Conservation (phyloP, 2,888 invertebrate species). For the Uropetala carovei region DNA sequence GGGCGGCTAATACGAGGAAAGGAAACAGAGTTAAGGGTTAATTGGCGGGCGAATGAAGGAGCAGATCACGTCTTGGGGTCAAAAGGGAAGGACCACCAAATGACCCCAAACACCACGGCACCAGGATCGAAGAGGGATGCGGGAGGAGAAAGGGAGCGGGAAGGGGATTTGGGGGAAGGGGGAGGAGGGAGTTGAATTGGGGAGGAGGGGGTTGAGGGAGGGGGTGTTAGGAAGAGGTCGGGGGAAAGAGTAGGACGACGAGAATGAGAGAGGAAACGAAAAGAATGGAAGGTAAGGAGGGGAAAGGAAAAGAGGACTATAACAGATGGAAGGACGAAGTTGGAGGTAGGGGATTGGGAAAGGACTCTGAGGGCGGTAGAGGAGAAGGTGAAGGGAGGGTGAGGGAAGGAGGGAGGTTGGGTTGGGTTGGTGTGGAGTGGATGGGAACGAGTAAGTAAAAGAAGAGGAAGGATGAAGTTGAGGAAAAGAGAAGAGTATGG, state of each 20-base stretch:
- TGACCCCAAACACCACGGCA: not conserved
- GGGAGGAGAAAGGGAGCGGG: not conserved
- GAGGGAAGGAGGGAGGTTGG: not conserved
- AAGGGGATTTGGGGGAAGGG: not conserved
- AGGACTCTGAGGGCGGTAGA: not conserved
- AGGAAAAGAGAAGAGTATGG: no score
- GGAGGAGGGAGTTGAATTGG: not conserved
- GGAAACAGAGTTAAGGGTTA: constrained; percentile 42
- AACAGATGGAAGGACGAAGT: not conserved
- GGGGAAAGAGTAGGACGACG: not conserved
- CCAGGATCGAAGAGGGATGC: not conserved
- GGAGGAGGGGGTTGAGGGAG: not conserved
- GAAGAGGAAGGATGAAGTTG: no score
- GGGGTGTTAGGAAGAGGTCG: not conserved
- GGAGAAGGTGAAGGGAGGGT: no score
- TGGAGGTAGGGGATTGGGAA: not conserved
- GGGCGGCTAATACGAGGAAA: not conserved
- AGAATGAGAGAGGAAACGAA: not conserved
- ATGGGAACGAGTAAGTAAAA: no score
- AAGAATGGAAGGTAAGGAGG: not conserved
- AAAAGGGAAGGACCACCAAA: not conserved
- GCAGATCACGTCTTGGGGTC: constrained; percentile 57
- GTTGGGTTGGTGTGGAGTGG: no score
- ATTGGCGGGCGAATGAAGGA: constrained; percentile 48
- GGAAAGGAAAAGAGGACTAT: not conserved